phyloP scores from a whole-genome alignment of 2,797 vertebrate genomes.

The Syngnathus acus region DNA sequence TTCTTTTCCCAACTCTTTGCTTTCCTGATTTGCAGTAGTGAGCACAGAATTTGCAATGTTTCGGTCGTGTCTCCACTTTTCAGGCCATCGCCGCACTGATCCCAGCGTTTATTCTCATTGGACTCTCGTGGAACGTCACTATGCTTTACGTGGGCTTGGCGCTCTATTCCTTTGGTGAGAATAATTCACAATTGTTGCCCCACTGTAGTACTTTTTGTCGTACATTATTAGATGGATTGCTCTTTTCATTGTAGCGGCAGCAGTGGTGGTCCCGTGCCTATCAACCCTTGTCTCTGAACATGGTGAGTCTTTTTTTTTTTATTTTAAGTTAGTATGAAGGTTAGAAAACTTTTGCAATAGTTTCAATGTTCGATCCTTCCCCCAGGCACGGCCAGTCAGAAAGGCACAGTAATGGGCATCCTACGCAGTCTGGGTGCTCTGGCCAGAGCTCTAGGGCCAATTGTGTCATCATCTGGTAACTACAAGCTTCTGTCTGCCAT shows the following conservation, averaged over 20 bases:
- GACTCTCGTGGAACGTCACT: slow-evolving; percentile 73
- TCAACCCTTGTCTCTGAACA: slow-evolving; percentile 86
- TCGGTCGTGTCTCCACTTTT: slow-evolving; percentile 8
- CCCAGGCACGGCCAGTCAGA: slow-evolving; percentile 82
- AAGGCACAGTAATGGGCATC: slow-evolving; percentile 93
- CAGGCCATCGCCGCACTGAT: slow-evolving; percentile 84
- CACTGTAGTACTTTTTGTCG: neutral
- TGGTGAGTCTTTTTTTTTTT: slow-evolving; percentile 58
- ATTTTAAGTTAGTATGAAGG: no score
- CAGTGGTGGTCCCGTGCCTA: slow-evolving; percentile 88
- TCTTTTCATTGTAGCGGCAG: slow-evolving; percentile 75
- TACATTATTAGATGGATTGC: neutral
- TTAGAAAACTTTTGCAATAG: neutral
- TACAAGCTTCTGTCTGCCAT: neutral
- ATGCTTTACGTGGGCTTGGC: slow-evolving; percentile 78
- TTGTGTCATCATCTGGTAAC: slow-evolving; percentile 81
- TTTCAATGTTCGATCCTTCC: neutral
- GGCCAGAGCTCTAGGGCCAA: slow-evolving; percentile 84
- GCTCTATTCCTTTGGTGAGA: slow-evolving; percentile 90
- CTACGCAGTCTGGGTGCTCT: slow-evolving; percentile 88
- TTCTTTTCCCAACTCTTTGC: no score
- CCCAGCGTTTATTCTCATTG: slow-evolving; percentile 88
- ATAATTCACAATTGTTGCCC: neutral
- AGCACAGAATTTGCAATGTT: neutral
- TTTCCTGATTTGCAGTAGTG: neutral